A percentile compares a stretch with the other conserved stretches of the same genome.
phyloP scores from a whole-genome alignment of 2,113 vertebrate species.

The Apaloderma vittatum region DNA sequence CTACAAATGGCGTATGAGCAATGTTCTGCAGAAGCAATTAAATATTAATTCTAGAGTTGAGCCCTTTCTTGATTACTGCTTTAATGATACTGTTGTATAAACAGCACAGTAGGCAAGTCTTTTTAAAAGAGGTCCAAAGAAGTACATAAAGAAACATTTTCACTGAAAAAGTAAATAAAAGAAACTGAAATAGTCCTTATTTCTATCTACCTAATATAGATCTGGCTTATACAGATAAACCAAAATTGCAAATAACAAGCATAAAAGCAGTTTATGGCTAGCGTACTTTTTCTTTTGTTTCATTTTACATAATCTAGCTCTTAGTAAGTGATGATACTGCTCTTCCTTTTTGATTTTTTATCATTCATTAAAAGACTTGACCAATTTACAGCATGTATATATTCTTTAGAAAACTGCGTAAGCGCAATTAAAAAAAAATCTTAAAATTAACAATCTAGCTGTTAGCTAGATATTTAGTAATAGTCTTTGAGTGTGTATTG shows the following conservation, averaged over 20 bases:
- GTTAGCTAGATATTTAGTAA: not conserved
- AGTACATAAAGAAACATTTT: not conserved
- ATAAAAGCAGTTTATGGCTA: not conserved
- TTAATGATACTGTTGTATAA: slow-evolving; percentile 40
- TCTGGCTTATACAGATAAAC: not conserved
- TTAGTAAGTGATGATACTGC: not conserved
- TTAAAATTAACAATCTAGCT: not conserved
- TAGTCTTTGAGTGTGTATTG: not conserved
- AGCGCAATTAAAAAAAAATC: not conserved
- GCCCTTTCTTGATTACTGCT: slow-evolving; percentile 61
- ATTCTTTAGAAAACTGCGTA: not conserved
- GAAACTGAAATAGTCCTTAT: not conserved
- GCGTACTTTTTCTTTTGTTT: not conserved
- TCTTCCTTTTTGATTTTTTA: not conserved
- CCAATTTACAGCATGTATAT: not conserved
- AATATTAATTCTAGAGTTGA: slow-evolving; percentile 60
- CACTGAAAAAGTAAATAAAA: not conserved
- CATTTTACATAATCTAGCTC: not conserved
- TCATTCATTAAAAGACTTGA: not conserved
- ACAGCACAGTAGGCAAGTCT: not conserved
- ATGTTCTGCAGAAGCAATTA: slow-evolving; percentile 49
- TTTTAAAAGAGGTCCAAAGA: not conserved
- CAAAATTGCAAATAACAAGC: not conserved
- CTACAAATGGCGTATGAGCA: not conserved
- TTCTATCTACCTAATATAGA: not conserved